Evolutionary conservation across 1,140 invertebrate species (phyloP), one percentile per base, ranked within the genome.

Genomic region (Capitella teleta): DNA sequence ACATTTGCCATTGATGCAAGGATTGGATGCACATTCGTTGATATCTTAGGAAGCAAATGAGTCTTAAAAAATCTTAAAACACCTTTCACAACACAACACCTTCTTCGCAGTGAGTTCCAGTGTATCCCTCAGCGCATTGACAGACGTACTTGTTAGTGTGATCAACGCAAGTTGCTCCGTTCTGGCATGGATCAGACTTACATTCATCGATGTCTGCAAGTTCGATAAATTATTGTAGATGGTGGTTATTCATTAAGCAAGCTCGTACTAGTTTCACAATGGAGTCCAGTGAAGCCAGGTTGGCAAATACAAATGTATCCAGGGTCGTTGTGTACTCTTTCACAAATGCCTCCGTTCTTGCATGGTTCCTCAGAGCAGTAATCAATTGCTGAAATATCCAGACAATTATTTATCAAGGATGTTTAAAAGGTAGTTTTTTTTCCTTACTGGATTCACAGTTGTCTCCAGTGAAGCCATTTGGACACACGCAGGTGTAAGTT

Each of bases 21-120:
- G 56, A 32, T 30, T 44, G 16, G 54, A 53, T n/a, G 47, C 45
- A 28, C 54, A 56, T 5, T 38, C 18, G 18, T 58, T 53, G 8
- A 50, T 47, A 18, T 47, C n/a, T n/a, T n/a, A n/a, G n/a, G n/a
- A n/a, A n/a, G n/a, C n/a, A n/a, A n/a, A n/a, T n/a, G n/a, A n/a
- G n/a, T n/a, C n/a, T n/a, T n/a, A n/a, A n/a, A n/a, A n/a, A n/a
- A n/a, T n/a, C n/a, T n/a, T n/a, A n/a, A n/a, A n/a, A n/a, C n/a
- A n/a, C n/a, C n/a, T n/a, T 12, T 41, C 6, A 21, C 6, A 41
- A 41, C n/a, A 32, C 8, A 10, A 10, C n/a, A 32, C 30, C 30
- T 8, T 8, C n/a, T 32, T 32, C 30, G n/a, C 30, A 32, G n/a
- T 32, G 30, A 32, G 30, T 10, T 10, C 30, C 30, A 32, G 30